Percentiles rank a stretch among this genome's conserved stretches.
Evolutionary conservation across 2,888 invertebrate species (phyloP).

Genomic region (Cosmopolites sordidus): DNA sequence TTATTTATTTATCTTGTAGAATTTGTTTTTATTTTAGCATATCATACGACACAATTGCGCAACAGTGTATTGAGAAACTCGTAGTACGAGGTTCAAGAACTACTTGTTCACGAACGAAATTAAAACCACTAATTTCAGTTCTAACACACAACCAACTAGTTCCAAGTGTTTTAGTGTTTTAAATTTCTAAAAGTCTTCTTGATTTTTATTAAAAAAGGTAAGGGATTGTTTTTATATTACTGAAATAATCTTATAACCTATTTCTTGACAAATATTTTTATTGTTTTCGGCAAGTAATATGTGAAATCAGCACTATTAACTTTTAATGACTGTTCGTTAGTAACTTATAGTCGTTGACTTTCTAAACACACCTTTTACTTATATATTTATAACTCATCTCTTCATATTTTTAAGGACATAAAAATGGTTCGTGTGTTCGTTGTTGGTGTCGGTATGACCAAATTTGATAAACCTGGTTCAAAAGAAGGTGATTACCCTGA

Average conservation of each 20-base stretch:
- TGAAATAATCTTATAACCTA: too few species aligned
- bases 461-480: constrained; percentile 92
- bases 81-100: constrained; percentile 8
- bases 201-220: too few species aligned
- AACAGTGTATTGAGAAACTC: background rate
- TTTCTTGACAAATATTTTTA: too few species aligned
- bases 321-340: background rate
- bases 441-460: constrained; percentile 96
- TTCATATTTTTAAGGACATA: background rate
- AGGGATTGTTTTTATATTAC: too few species aligned
- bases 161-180: too few species aligned
- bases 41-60: background rate
- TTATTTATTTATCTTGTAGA: too few species aligned
- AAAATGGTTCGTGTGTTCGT: constrained; percentile 66
- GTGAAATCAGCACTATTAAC: background rate
- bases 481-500: constrained; percentile 87
- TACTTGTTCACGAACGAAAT: too few species aligned
- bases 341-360: background rate
- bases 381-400: background rate
- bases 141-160: too few species aligned
- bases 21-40: too few species aligned
- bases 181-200: too few species aligned
- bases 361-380: background rate
- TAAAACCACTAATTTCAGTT: too few species aligned
- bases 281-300: too few species aligned